Percentiles rank a stretch among this genome's conserved stretches.
phyloP scores from a whole-genome alignment of 2,888 invertebrate genomes.

The Ormyrus pomaceus region DNA sequence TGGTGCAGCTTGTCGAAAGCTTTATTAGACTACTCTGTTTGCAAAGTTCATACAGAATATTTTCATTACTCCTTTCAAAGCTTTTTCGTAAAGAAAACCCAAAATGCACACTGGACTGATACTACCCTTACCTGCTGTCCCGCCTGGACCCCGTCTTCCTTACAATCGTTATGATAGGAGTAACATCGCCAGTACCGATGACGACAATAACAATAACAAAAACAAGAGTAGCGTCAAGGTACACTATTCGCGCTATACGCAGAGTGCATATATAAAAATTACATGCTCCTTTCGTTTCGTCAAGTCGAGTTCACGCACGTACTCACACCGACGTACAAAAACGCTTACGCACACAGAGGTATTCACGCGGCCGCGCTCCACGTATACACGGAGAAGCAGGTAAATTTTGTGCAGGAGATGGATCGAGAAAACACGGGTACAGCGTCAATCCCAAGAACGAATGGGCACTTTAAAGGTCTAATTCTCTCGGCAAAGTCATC shows the following conservation, averaged over 20 bases:
- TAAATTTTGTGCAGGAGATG: background rate
- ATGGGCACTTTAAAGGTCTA: no score
- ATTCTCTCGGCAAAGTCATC: background rate
- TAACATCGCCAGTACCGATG: background rate
- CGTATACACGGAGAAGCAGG: constrained; percentile 28
- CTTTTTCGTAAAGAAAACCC: no score
- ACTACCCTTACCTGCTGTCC: constrained; percentile 32
- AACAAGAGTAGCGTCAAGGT: background rate
- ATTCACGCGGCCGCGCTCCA: constrained; percentile 14
- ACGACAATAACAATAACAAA: background rate
- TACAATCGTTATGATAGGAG: background rate
- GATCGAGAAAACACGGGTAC: no score
- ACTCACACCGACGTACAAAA: background rate
- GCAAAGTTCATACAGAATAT: no score
- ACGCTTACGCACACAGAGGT: constrained; percentile 5
- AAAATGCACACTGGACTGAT: background rate
- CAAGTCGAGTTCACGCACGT: background rate
- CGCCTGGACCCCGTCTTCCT: background rate
- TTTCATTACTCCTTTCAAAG: no score
- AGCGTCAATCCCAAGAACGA: no score
- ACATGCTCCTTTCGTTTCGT: constrained; percentile 19
- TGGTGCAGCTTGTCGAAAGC: no score
- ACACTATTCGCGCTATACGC: constrained; percentile 2
- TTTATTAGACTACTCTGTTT: no score
- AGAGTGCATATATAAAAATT: constrained; percentile 1